Evolutionary conservation across 2,888 invertebrate genomes (phyloP), one percentile per base, ranked within the genome.

Genomic region (Dilophus febrilis): DNA sequence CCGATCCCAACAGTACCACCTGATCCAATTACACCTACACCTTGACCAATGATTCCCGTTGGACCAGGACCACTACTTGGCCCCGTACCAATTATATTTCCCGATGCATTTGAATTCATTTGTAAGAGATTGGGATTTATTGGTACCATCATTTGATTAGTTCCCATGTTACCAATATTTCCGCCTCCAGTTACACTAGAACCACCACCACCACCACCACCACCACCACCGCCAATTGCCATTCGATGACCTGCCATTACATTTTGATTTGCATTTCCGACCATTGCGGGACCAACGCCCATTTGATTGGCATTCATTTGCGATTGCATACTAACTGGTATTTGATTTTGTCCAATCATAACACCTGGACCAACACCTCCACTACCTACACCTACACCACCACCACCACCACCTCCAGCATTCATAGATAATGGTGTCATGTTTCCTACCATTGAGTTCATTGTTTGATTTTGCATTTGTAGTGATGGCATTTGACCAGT

Each of bases 401-500:
- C 45, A 2, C 65, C 65, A 6, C 31, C 37, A 7, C 19, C 31
- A 28, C 27, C 27, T 12, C 8, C 5, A 14, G 54, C 50, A 46
- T 55, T 57, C 50, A 58, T 55, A 22, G 52, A 50, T 54, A 56
- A 53, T 4, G 61, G 55, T 45, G 60, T 52, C 22, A 53, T 53
- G 37, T 52, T 54, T n/a, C 22, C 42, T 26, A 11, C 17, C 56
- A 61, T 59, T 42, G 59, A 61, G 50, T 51, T 54, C 49, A 58
- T 57, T 0, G 54, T 51, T 2, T 52, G 55, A 4, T 53, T 48
- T 46, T 49, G 52, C 47, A 51, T 46, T 33, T 44, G 45, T 59
- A 65, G 68, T 18, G 46, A 52, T 16, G 34, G 12, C 19, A 41
- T 41, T 31, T 42, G 42, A 64, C 66, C 64, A 67, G 67, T n/a